Conservation (phyloP, 2,113 vertebrate species). For the Tretioscincus oriximinensis region DNA sequence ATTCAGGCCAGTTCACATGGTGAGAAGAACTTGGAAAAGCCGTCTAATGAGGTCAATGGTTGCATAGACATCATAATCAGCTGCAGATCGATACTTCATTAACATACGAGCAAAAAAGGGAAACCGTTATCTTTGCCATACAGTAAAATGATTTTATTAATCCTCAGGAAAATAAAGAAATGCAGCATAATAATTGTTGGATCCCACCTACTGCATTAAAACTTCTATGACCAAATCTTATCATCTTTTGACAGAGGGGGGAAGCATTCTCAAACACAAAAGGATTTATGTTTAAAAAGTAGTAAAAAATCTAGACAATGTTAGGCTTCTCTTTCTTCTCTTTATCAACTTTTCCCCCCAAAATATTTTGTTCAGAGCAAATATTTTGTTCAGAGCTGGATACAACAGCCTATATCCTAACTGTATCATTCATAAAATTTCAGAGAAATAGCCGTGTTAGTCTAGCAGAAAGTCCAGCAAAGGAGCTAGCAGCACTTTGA, state of each 20-base stretch:
- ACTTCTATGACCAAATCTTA: not conserved
- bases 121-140: not conserved
- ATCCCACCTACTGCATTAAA: not conserved
- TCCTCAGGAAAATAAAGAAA: not conserved
- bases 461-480: too few species aligned
- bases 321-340: not conserved
- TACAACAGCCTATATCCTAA: not conserved
- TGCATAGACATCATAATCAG: not conserved
- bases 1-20: not conserved
- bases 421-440: not conserved
- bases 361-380: not conserved
- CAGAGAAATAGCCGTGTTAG: too few species aligned
- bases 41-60: not conserved
- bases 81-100: not conserved
- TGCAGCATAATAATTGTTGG: not conserved
- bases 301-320: not conserved
- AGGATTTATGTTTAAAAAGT: not conserved
- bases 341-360: not conserved
- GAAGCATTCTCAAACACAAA: not conserved
- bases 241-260: not conserved
- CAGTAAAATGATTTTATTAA: not conserved
- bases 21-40: not conserved
- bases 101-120: not conserved
- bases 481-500: too few species aligned
- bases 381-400: not conserved